Conservation (phyloP, 2,888 invertebrate species). For the Anagyrus pseudococci region DNA sequence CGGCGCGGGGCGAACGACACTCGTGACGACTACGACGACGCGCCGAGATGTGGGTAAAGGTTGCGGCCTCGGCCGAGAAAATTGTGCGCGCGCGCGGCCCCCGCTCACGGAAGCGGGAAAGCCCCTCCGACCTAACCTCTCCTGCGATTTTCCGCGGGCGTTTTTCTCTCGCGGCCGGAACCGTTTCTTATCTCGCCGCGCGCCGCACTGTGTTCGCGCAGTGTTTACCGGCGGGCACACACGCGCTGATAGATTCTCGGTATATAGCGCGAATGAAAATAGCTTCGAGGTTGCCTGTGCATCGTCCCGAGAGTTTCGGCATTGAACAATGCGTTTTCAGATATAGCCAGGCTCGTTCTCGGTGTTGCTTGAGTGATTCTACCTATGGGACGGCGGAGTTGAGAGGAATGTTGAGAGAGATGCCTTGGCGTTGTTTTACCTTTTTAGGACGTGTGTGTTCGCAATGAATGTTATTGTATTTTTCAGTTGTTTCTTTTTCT, state of each 20-base stretch:
- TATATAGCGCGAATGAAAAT: too few relatives aligned
- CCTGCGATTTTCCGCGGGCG: too few relatives aligned
- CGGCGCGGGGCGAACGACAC: background rate
- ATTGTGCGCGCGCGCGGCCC: conserved; percentile 17
- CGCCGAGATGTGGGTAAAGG: conserved; percentile 38
- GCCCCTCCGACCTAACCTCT: conserved; percentile 3
- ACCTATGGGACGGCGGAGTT: too few relatives aligned
- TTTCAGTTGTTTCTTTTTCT: too few relatives aligned
- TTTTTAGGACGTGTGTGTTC: too few relatives aligned
- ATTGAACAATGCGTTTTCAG: background rate
- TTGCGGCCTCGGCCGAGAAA: conserved; percentile 41
- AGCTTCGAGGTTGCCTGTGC: background rate
- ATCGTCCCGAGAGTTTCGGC: background rate
- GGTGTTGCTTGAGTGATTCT: too few relatives aligned
- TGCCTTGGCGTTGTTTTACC: too few relatives aligned
- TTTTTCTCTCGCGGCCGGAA: background rate
- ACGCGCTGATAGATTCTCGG: background rate
- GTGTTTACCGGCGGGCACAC: background rate
- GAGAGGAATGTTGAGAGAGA: too few relatives aligned
- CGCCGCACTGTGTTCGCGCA: background rate
- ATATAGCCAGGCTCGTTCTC: too few relatives aligned
- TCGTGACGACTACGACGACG: too few relatives aligned
- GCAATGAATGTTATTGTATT: too few relatives aligned
- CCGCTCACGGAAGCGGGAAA: conserved; percentile 21
- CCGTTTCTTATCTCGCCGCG: background rate